Conservation (phyloP, 1,140 invertebrate species). For the Dreissena rostriformis region DNA sequence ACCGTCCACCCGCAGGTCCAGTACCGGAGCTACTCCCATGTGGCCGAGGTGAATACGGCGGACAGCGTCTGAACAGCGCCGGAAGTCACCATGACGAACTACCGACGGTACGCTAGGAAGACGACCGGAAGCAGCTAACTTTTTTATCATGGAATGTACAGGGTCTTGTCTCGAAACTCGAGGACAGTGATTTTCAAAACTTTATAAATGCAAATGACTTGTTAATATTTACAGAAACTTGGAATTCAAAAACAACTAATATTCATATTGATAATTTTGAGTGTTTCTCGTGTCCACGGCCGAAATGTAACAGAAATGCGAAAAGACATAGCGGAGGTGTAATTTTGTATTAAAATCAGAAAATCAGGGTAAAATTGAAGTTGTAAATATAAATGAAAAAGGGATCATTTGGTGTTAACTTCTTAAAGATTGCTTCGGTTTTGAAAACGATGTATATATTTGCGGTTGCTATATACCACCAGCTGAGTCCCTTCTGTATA, state of each 20-base stretch:
- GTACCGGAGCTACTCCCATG: not conserved
- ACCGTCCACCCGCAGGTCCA: not conserved
- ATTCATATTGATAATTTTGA: not conserved
- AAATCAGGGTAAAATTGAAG: not conserved
- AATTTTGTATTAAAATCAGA: not conserved
- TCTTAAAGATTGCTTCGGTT: not conserved
- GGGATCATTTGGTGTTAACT: slow-evolving; percentile 11
- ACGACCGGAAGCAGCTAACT: slow-evolving; percentile 5
- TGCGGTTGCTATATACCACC: slow-evolving; percentile 21
- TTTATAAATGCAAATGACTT: not conserved
- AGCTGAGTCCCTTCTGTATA: not conserved
- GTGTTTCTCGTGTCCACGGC: not conserved
- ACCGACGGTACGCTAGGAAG: too few species aligned
- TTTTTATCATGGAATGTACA: slow-evolving; percentile 7
- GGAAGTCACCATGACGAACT: not conserved
- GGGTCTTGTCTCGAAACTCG: not conserved
- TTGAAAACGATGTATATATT: slow-evolving; percentile 1
- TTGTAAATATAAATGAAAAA: slow-evolving; percentile 2
- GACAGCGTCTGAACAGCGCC: not conserved
- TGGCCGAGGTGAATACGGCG: not conserved
- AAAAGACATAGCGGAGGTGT: slow-evolving; percentile 1
- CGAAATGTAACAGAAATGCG: slow-evolving; percentile 8
- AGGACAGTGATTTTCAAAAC: too few species aligned
- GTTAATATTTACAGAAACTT: slow-evolving; percentile 14
- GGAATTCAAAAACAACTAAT: not conserved